Evolutionary conservation across 30 jellyfish, hydroid and myxozoan species (phyloP).

Genomic region (Cassiopea andromeda): DNA sequence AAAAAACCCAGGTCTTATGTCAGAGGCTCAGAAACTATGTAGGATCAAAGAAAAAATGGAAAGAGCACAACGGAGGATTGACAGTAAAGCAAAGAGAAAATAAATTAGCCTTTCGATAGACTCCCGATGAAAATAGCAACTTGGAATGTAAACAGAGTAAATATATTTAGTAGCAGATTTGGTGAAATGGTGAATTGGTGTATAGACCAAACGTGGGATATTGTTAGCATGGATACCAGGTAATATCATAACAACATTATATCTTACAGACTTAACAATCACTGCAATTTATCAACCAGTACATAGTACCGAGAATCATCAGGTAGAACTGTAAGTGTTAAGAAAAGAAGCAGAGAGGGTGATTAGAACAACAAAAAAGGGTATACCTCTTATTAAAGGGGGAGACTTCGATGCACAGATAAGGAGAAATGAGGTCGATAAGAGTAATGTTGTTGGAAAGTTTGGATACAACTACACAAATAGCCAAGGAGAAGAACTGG

Average conservation of each 20-base stretch:
- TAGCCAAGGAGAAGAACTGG: constrained; percentile 16
- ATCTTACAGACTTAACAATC: background rate
- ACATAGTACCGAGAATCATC: background rate
- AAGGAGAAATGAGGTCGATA: background rate
- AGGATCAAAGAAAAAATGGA: background rate
- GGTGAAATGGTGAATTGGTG: background rate
- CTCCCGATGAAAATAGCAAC: constrained; percentile 11
- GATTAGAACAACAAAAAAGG: background rate
- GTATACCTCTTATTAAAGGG: background rate
- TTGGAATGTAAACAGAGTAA: background rate
- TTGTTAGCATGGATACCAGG: background rate
- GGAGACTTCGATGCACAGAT: constrained; percentile 2
- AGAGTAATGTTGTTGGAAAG: background rate
- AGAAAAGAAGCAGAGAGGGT: constrained; percentile 7
- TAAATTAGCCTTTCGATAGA: background rate
- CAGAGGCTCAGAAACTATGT: constrained; percentile 1
- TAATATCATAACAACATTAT: background rate
- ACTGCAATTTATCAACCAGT: constrained; percentile 4
- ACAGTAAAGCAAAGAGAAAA: background rate
- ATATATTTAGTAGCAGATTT: background rate
- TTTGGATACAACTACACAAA: background rate
- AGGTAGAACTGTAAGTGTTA: background rate
- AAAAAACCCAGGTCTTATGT: background rate
- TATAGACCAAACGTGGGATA: constrained; percentile 3
- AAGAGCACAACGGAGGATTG: constrained; percentile 16